A percentile compares a stretch with the other conserved stretches of the same genome.
Evolutionary conservation across 2,888 invertebrate species (phyloP).

Genomic region (Lordiphosa andalusiaca): DNA sequence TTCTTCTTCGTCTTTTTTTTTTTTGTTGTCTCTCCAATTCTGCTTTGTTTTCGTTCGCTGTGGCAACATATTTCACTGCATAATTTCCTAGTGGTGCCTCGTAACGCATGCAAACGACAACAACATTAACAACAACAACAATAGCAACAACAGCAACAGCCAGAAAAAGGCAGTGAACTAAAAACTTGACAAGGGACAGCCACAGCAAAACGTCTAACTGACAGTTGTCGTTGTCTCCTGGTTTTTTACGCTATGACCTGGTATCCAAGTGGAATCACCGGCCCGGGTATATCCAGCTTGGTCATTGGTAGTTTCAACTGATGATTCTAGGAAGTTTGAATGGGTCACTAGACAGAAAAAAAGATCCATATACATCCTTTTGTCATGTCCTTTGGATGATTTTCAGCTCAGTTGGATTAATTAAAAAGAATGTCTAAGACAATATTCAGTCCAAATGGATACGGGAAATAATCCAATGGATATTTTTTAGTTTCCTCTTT

Average conservation of each 20-base stretch:
- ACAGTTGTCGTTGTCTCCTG: conserved; percentile 64
- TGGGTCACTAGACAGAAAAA: too few relatives aligned
- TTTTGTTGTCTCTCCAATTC: conserved; percentile 8
- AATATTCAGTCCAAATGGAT: too few relatives aligned
- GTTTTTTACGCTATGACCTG: conserved; percentile 25
- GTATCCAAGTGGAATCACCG: conserved; percentile 1
- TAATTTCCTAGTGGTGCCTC: conserved; percentile 59
- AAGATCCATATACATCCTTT: too few relatives aligned
- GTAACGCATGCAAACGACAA: conserved; percentile 67
- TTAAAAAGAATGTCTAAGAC: too few relatives aligned
- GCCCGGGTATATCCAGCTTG: conserved; percentile 14
- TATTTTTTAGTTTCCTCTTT: too few relatives aligned
- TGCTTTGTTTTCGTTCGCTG: conserved; percentile 38
- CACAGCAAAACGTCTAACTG: conserved; percentile 63
- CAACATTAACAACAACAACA: conserved; percentile 43
- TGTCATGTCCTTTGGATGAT: too few relatives aligned
- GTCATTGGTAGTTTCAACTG: too few relatives aligned
- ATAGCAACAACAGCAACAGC: conserved; percentile 12
- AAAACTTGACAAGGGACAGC: conserved; percentile 72
- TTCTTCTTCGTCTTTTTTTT: conserved; percentile 20
- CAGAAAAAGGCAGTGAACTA: conserved; percentile 40
- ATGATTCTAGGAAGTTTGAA: too few relatives aligned
- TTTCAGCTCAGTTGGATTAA: too few relatives aligned
- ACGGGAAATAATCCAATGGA: too few relatives aligned
- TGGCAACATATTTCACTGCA: conserved; percentile 74